Evolutionary conservation across 2,113 vertebrate species (phyloP).

Genomic region (Crotalus tigris): DNA sequence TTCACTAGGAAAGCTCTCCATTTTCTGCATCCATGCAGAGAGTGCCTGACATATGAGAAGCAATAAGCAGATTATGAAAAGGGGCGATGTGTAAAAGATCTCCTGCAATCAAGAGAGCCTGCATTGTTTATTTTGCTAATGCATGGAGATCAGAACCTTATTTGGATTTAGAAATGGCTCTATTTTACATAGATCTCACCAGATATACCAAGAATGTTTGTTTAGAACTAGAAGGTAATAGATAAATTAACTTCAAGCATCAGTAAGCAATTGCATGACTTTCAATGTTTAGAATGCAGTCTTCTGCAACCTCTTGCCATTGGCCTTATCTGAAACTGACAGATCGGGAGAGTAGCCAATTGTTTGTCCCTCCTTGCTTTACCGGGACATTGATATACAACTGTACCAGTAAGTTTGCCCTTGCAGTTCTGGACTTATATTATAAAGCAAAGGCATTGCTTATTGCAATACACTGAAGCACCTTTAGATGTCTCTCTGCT

Average conservation of each 20-base stretch:
- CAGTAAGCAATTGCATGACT: neutral
- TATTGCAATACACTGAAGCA: neutral
- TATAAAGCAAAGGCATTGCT: neutral
- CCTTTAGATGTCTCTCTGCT: conserved; percentile 6
- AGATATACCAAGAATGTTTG: neutral
- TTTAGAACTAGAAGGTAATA: neutral
- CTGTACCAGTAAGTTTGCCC: neutral
- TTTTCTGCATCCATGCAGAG: neutral
- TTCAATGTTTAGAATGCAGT: neutral
- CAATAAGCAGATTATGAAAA: neutral
- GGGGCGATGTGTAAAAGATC: neutral
- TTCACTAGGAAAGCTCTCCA: neutral
- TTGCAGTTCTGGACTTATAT: neutral
- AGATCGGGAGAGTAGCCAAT: neutral
- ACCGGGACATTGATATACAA: neutral
- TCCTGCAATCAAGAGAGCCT: neutral
- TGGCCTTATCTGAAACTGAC: neutral
- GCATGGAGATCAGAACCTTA: neutral
- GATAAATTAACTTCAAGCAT: neutral
- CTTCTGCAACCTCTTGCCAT: neutral
- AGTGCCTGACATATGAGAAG: neutral
- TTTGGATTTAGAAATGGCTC: neutral
- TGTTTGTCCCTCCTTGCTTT: neutral
- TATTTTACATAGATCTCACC: neutral
- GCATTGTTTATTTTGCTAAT: neutral